Evolutionary conservation across 1,140 invertebrate species (phyloP).

Genomic region (Aphelenchoides besseyi): DNA sequence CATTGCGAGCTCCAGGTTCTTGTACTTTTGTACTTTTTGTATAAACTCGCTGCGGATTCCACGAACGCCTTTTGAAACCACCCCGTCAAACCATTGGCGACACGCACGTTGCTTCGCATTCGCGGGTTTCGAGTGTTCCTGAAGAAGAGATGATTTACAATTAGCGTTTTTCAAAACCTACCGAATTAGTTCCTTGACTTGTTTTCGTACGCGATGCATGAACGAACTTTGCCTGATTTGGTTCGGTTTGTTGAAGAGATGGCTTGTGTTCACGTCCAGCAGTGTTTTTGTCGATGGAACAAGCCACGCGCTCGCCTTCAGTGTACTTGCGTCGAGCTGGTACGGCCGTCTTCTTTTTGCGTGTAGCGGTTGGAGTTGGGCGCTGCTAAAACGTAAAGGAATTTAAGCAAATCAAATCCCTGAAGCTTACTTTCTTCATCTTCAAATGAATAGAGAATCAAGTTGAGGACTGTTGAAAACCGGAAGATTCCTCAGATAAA

Average conservation of each 20-base stretch:
- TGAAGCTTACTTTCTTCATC: too few relatives aligned
- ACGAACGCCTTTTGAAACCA: conserved; percentile 11
- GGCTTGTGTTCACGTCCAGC: neutral
- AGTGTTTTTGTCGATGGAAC: conserved; percentile 9
- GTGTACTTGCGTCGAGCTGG: conserved; percentile 13
- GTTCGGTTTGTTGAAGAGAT: neutral
- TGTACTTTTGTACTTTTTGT: neutral
- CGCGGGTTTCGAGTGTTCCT: conserved; percentile 14
- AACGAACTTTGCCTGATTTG: neutral
- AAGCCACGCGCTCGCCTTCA: neutral
- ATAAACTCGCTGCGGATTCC: conserved; percentile 40
- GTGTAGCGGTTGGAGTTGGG: too few relatives aligned
- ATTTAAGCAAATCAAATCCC: too few relatives aligned
- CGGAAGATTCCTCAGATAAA: too few relatives aligned
- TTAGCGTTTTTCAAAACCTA: neutral
- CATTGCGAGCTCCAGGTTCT: conserved; percentile 2
- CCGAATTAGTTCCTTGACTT: neutral
- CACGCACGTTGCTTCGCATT: conserved; percentile 23
- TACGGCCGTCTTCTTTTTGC: neutral
- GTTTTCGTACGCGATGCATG: neutral
- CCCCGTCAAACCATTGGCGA: conserved; percentile 23
- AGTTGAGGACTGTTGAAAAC: too few relatives aligned
- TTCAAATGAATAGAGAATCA: too few relatives aligned
- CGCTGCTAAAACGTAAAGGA: too few relatives aligned
- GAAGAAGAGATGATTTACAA: neutral